phyloP scores from a whole-genome alignment of 2,888 invertebrate species.

The Andrena haemorrhoa region DNA sequence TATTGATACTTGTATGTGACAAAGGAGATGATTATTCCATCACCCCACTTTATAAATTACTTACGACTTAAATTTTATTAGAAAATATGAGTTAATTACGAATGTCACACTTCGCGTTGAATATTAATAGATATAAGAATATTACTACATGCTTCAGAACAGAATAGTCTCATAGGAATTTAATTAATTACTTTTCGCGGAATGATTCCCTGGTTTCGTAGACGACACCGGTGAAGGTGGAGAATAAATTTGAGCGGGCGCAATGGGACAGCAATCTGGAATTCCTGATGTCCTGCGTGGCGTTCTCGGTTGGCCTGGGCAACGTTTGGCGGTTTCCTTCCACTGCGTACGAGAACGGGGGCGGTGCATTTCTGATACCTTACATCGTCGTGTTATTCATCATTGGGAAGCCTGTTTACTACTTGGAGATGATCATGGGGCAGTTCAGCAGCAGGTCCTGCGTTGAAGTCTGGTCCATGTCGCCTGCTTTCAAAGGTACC shows the following conservation, averaged over 20 bases:
- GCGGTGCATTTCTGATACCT: slow-evolving; percentile 89
- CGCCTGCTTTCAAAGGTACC: slow-evolving; percentile 90
- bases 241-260: slow-evolving; percentile 67
- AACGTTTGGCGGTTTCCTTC: slow-evolving; percentile 90
- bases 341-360: slow-evolving; percentile 89
- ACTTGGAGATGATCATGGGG: slow-evolving; percentile 92
- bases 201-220: background rate
- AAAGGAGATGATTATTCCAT: no score
- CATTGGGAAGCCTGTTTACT: slow-evolving; percentile 93
- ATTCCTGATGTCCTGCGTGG: slow-evolving; percentile 88
- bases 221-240: background rate
- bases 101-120: no score
- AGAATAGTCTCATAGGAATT: background rate
- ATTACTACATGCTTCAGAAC: background rate
- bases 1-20: no score
- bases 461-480: slow-evolving; percentile 89
- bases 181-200: background rate
- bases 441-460: slow-evolving; percentile 93
- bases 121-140: no score
- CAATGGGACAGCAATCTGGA: slow-evolving; percentile 88
- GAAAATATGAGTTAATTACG: no score
- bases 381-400: slow-evolving; percentile 89
- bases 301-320: slow-evolving; percentile 89
- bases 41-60: no score
- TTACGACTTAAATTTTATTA: no score